Evolutionary conservation across 2,797 vertebrate genomes (phyloP).

Genomic region (Masticophis lateralis): DNA sequence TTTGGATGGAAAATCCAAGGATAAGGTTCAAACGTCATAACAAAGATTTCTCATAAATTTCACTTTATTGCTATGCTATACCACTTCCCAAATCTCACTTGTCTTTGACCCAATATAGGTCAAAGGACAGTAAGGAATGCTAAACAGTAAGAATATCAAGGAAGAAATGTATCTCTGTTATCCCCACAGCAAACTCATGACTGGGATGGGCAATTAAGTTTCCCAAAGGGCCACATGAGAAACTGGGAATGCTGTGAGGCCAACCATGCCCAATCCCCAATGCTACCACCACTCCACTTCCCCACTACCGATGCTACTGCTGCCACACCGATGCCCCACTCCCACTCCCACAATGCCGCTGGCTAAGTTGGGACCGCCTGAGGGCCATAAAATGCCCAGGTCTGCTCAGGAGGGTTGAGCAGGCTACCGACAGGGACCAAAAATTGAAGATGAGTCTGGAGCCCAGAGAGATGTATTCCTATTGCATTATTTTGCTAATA

Average conservation of each 20-base stretch:
- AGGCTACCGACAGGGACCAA: not conserved
- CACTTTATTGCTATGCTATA: not conserved
- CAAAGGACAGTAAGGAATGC: too few relatives aligned
- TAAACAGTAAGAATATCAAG: not conserved
- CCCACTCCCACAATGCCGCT: not conserved
- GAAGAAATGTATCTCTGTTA: not conserved
- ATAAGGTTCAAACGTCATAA: not conserved
- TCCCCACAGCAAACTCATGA: not conserved
- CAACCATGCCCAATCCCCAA: not conserved
- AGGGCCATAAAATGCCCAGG: not conserved
- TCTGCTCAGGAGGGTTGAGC: not conserved
- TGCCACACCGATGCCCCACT: too few relatives aligned
- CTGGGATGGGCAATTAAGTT: not conserved
- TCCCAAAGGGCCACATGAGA: not conserved
- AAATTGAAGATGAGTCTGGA: not conserved
- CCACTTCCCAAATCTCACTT: not conserved
- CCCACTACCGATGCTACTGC: rapidly evolving
- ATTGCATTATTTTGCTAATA: not conserved
- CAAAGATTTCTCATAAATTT: not conserved
- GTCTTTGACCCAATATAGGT: not conserved
- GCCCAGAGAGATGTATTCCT: not conserved
- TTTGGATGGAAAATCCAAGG: not conserved
- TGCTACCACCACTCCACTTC: not conserved
- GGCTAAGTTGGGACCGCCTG: not conserved
- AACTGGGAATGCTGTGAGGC: not conserved